These are phyloP conservation scores for Patella caerulea DNA, from an alignment of 2,888 invertebrate species.

Conservation along the genomic window DNA sequence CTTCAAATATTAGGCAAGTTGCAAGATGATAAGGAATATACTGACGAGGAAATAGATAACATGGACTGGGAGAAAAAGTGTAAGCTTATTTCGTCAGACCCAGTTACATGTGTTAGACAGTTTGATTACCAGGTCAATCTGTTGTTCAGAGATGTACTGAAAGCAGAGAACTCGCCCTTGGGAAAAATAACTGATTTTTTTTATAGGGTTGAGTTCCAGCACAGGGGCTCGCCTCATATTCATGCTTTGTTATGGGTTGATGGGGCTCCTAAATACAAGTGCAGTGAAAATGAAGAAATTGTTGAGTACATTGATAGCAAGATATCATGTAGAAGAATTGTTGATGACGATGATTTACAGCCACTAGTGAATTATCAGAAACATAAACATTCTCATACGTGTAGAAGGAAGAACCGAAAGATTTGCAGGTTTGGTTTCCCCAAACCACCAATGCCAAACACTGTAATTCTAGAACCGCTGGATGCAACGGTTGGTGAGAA, in stretches of 20 bases:
- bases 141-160: slow-evolving; percentile 32
- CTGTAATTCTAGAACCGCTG: slow-evolving; percentile 11
- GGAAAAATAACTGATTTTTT: slow-evolving; percentile 40
- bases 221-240: slow-evolving; percentile 47
- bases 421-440: slow-evolving; percentile 16
- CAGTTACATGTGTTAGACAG: slow-evolving; percentile 46
- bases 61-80: slow-evolving; percentile 42
- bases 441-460: slow-evolving; percentile 1
- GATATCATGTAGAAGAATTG: slow-evolving; percentile 30
- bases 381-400: slow-evolving; percentile 34
- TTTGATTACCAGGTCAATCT: slow-evolving; percentile 43
- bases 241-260: slow-evolving; percentile 43
- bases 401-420: slow-evolving; percentile 12
- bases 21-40: slow-evolving; percentile 31
- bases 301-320: slow-evolving; percentile 29
- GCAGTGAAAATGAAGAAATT: slow-evolving; percentile 29
- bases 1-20: neutral
- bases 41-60: slow-evolving; percentile 21
- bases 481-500: neutral
- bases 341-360: slow-evolving; percentile 23
- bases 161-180: slow-evolving; percentile 32
- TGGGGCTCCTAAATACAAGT: slow-evolving; percentile 36
- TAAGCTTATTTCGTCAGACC: slow-evolving; percentile 39
- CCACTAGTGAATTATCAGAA: slow-evolving; percentile 25
- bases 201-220: slow-evolving; percentile 50